Evolutionary conservation across 1,140 invertebrate species (phyloP), one percentile per base, ranked within the genome.

Genomic region (Uloborus diversus): DNA sequence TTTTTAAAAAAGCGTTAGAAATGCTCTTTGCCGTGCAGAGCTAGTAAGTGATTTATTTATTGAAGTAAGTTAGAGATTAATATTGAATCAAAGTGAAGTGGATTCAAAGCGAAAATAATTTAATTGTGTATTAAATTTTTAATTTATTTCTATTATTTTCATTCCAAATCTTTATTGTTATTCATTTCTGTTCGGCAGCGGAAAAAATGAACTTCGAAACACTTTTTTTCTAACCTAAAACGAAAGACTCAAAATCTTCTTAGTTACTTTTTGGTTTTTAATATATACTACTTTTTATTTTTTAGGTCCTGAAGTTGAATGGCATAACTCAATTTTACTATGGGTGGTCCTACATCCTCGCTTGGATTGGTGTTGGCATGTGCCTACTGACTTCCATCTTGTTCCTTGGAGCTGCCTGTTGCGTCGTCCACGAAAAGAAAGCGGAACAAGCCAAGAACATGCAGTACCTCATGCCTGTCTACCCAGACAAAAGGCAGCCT

Each of bases 401-500:
- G 86, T 94, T 97, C 88, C 94, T 94, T 83, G 94, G 94, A 83
- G 93, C 94, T 82, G 95, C 95, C 84, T 93, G 96, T 88, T 97
- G 95, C 88, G 91, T 97, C 87, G 90, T 94, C 86, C 93, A 93
- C 86, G 95, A 97, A 88, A 91, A 93, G 86, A 94, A 96, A 88
- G 91, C 93, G 86, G 95, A 97, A 88, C 94, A 96, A 88, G 93
- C 94, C 86, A 93, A 96, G 90, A 96, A 96, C 90, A 94, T 97
- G 93, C 95, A 97, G 90, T 97, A 97, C 89, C 90, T 97, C 88
- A 97, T 97, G 95, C 95, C 95, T 88, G 95, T 96, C 79, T 96
- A 96, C 87, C 94, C 94, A 20, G 95, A 96, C 87, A 97, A 97
- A 87, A 94, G 96, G 87, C 94, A 95, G 82, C 94, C 93, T 85